Evolutionary conservation across 2,888 invertebrate genomes (phyloP), one percentile per base, ranked within the genome.

Genomic region (Germaria angustata): DNA sequence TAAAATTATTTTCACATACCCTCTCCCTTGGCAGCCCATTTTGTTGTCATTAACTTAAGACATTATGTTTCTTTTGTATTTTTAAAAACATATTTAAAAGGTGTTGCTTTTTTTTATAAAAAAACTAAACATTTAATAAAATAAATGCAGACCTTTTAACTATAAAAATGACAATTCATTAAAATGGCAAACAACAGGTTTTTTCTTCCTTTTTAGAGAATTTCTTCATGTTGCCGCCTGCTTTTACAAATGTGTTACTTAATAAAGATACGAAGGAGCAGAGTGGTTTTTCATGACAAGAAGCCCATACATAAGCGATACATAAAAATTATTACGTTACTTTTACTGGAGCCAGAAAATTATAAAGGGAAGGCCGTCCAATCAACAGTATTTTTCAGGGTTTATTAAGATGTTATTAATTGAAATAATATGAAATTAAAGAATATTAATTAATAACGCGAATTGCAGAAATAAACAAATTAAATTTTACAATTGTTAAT

Each of bases 181-280:
- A 77, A 81, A 81, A 73, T 73, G 72, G 32, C 63, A 81, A 81
- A 73, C 68, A 81, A 81, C 81, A 81, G 81, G 81, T 78, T 81
- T 51, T 9, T 63, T 34, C 39, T 22, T 63, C n/a, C 17, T 49
- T 15, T 36, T 20, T 39, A 11, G 20, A 11, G 15, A 36, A 44
- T 15, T 22, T 20, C 13, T 9, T 57, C 7, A 34, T 32, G 20
- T 32, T 65, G 57, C 69, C 46, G 34, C 46, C 36, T 71, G 22
- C 7, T 22, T 28, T 44, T 44, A 32, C 55, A 22, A 57, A 46
- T 44, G 32, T 57, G 15, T 57, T 57, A 20, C 15, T 34, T 32
- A 11, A 9, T 46, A 13, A n/a, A 46, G 28, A 46, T 41, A 51
- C 32, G 15, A 65, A 32, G 20, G 53, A 24, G 55, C 8, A 72